Conservation (phyloP, 2,888 invertebrate species). For the Mythimna ferrago region DNA sequence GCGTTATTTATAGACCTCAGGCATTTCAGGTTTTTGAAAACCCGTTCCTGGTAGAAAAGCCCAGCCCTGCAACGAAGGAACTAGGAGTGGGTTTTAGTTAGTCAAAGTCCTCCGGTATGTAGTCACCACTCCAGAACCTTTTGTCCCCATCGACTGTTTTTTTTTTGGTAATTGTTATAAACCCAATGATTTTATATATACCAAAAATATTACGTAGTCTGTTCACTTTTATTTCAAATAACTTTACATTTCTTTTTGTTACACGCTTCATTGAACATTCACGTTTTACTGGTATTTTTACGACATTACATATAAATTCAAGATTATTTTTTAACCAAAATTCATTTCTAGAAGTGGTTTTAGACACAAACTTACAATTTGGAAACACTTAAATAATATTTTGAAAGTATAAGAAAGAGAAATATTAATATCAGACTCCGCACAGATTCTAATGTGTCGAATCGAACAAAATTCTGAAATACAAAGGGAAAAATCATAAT, state of each 20-base stretch:
- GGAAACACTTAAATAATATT: neutral
- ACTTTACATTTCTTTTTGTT: neutral
- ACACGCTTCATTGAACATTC: conserved; percentile 7
- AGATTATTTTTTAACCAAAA: conserved; percentile 13
- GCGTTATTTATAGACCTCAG: too few relatives aligned
- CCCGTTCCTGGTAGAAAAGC: too few relatives aligned
- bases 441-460: conserved; percentile 16
- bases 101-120: too few relatives aligned
- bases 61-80: too few relatives aligned
- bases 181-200: neutral
- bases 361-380: neutral
- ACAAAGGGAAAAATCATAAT: conserved; percentile 38
- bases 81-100: too few relatives aligned
- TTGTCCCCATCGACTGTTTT: too few relatives aligned
- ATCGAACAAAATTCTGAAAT: conserved; percentile 15
- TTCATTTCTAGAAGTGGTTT: conserved; percentile 2
- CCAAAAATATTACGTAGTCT: neutral
- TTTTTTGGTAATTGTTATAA: too few relatives aligned
- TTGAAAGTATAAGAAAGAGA: neutral
- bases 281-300: conserved; percentile 40
- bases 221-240: neutral
- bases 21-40: too few relatives aligned
- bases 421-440: conserved; percentile 3
- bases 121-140: too few relatives aligned
- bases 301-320: conserved; percentile 12